Percentiles rank a stretch among this genome's conserved stretches.
Evolutionary conservation across 2,113 vertebrate genomes (phyloP).

Genomic region (Aplodontia rufa): DNA sequence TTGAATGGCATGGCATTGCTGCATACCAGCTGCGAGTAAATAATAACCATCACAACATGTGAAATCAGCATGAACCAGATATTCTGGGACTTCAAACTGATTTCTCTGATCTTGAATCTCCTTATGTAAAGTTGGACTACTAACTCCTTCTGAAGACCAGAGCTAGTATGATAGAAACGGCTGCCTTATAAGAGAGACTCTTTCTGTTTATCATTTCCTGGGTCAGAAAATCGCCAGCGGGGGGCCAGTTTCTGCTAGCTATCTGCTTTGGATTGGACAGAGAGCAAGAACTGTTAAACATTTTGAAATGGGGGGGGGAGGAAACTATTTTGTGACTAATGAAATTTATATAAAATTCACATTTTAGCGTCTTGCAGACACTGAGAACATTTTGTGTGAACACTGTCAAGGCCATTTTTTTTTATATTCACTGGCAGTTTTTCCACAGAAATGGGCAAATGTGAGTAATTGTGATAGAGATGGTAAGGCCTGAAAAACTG

Average conservation of each 20-base stretch:
- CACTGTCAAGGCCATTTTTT: not conserved
- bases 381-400: not conserved
- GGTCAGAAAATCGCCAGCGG: not conserved
- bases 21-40: not conserved
- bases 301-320: not conserved
- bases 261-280: not conserved
- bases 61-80: not conserved
- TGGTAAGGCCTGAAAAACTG: not conserved
- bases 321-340: not conserved
- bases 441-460: not conserved
- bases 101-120: not conserved
- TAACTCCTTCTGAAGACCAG: not conserved
- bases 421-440: not conserved
- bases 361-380: not conserved
- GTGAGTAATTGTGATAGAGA: not conserved
- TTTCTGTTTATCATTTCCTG: not conserved
- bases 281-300: not conserved
- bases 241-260: not conserved
- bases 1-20: not conserved
- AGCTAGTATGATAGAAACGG: not conserved
- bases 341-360: constrained; percentile 11
- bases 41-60: not conserved
- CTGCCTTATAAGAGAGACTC: not conserved
- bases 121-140: not conserved
- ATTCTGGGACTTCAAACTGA: not conserved